Evolutionary conservation across 2,888 invertebrate genomes (phyloP), one percentile per base, ranked within the genome.

Genomic region (Corbicula japonica): DNA sequence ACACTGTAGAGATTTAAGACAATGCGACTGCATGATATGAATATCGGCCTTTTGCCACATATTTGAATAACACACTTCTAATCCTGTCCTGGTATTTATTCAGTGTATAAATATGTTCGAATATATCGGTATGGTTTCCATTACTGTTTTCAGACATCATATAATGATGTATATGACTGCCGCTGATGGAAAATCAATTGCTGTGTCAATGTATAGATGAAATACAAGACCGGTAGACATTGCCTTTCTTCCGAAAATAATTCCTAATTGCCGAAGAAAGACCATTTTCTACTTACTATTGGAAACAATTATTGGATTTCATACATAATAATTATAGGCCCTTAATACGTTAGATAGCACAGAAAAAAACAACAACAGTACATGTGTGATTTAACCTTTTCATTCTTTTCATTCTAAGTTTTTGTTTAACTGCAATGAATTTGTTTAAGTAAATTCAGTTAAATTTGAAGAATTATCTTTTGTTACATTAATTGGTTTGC

Each of bases 171-270:
- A 63, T 63, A 50, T 63, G 48, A 12, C 34, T 63, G 63, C 21
- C 23, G 23, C 26, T 46, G 63, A 63, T 48, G 34, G 63, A 48
- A 61, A 63, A 63, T 63, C 63, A 63, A 63, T 63, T 26, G 34
- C 21, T 28, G 34, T 21, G 21, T 18, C 32, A 58, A 58, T 58
- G 58, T 23, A 23, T 34, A 28, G 10, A 23, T 44, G 48, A 63
- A 63, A 48, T 63, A 63, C 32, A 21, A 28, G 48, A 34, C 1
- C 30, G 6, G 50, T 34, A 34, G 48, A n/a, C 63, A 46, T 6
- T 12, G 44, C 10, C 23, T 48, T 32, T 34, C 34, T n/a, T 21
- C 32, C 32, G 21, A 6, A 44, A 44, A 44, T 44, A 44, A 44
- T 44, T 44, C 18, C 44, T 44, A n/a, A 21, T 44, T 44, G 44